These are phyloP conservation scores for Brachionus sp. DNA, from an alignment of 1,140 invertebrate species.

Conservation along the genomic window DNA sequence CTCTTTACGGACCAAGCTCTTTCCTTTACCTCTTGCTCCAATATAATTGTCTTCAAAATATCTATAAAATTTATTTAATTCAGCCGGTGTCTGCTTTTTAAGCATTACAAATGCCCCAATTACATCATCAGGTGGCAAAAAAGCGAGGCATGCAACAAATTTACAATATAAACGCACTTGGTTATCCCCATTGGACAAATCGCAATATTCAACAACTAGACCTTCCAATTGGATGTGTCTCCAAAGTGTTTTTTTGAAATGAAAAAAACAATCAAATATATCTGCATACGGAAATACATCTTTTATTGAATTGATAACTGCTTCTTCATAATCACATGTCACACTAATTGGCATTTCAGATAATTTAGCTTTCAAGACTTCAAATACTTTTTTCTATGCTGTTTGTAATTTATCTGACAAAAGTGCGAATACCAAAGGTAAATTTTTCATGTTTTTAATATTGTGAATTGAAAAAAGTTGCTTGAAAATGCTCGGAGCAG, in stretches of 20 bases:
- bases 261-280: slow-evolving; percentile 14
- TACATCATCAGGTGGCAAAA: background rate
- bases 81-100: slow-evolving; percentile 1
- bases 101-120: background rate
- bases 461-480: background rate
- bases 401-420: background rate
- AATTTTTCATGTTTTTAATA: background rate
- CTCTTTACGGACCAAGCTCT: too few species aligned
- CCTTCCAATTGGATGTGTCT: background rate
- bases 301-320: background rate
- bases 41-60: too few species aligned
- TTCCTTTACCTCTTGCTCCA: too few species aligned
- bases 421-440: background rate
- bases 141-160: background rate
- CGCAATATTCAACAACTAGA: background rate
- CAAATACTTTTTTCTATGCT: background rate
- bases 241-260: slow-evolving; percentile 40
- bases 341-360: background rate
- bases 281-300: background rate
- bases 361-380: background rate
- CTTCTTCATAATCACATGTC: background rate
- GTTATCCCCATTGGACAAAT: background rate
- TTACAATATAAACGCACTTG: background rate
- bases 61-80: too few species aligned
- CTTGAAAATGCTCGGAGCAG: background rate